phyloP scores from a whole-genome alignment of 2,888 invertebrate genomes.

The Scaptomyza tumidula region DNA sequence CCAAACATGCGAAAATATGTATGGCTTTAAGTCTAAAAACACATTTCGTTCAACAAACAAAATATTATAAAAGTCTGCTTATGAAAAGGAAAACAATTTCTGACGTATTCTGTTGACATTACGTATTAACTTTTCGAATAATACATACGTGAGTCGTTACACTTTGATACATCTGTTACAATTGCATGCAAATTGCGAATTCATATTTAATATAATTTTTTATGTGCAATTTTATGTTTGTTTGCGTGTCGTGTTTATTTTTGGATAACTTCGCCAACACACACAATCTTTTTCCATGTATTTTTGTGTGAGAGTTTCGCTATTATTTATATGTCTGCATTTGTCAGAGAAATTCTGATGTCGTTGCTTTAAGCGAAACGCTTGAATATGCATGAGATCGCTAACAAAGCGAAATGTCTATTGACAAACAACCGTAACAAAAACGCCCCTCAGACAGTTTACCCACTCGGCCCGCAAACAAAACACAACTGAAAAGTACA shows the following conservation, averaged over 20 bases:
- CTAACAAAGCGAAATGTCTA: constrained; percentile 44
- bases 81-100: no score
- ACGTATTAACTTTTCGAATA: constrained; percentile 34
- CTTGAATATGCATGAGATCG: constrained; percentile 54
- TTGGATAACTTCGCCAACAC: constrained; percentile 13
- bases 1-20: no score
- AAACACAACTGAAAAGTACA: constrained; percentile 5
- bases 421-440: constrained; percentile 40
- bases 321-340: constrained; percentile 57
- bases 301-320: constrained; percentile 12
- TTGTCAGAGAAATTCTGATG: constrained; percentile 42
- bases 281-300: constrained; percentile 3
- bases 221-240: constrained; percentile 40
- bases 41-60: no score
- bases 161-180: constrained; percentile 48
- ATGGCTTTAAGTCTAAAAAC: no score
- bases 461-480: constrained; percentile 6
- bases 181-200: constrained; percentile 36
- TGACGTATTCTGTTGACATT: not conserved
- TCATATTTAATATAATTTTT: constrained; percentile 49
- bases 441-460: constrained; percentile 6
- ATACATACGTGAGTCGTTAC: constrained; percentile 28
- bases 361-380: constrained; percentile 10
- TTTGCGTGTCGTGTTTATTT: constrained; percentile 17
- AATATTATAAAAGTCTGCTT: not conserved